Conservation (phyloP, 2,113 vertebrate genomes). For the Apaloderma vittatum region DNA sequence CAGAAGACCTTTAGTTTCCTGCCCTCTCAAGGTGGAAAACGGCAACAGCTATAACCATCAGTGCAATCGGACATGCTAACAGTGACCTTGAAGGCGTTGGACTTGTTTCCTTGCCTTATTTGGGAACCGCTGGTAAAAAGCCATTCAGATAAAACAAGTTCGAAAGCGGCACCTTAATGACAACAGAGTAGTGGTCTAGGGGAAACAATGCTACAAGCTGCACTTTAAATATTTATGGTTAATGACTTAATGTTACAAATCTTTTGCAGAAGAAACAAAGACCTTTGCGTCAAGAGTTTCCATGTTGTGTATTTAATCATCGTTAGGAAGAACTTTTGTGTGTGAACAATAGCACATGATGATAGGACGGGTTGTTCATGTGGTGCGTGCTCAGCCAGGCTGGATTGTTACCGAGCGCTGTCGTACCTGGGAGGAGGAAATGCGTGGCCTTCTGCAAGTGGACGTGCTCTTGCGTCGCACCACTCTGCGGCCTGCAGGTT, state of each 20-base stretch:
- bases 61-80: not conserved
- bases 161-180: not conserved
- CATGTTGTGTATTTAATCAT: not conserved
- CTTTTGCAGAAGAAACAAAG: conserved; percentile 37
- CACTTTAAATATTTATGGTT: not conserved
- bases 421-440: not conserved
- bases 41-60: not conserved
- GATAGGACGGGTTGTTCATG: not conserved
- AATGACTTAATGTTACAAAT: conserved; percentile 28
- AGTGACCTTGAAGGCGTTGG: conserved; percentile 36
- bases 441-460: not conserved
- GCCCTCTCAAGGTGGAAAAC: conserved; percentile 29
- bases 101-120: conserved; percentile 36
- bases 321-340: not conserved
- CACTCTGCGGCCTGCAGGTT: not conserved
- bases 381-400: not conserved
- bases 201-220: not conserved
- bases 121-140: not conserved
- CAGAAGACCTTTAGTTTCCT: conserved; percentile 60
- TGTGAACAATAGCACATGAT: not conserved
- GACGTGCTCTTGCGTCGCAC: accelerated
- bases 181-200: not conserved
- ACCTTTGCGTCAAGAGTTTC: conserved; percentile 50
- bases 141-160: not conserved
- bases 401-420: not conserved